Base-by-base conservation (phyloP, 2,888 invertebrate species). In the Pollenia griseotomentosa region DNA sequence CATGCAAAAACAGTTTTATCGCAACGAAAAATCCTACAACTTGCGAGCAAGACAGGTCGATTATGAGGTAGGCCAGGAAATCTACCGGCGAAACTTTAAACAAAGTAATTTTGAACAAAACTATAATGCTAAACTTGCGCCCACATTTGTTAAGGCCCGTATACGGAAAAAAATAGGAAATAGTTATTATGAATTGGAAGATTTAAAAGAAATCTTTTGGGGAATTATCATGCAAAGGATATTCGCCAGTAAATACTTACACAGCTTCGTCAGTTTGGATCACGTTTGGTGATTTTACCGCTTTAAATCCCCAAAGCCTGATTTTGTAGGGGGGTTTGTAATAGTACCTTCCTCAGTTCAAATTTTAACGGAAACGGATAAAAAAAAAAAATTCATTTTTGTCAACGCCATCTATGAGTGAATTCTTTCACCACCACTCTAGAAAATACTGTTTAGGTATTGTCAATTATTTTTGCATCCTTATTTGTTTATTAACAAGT, bases 181-280 rank as follows among this genome's bases (percentile, higher is more conserved):
- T 3, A 14, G 40, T 42, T 65, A 53, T 46, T 75, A 75, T 12
- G 75, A 75, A n/a, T 42, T 75, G 0, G 75, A 75, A 14, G 75
- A 75, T 42, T 42, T 75, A 10, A 40, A 51, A 7, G 65, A 2
- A 33, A 19, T 5, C 0, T 19, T 1, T 12, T 75, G 2, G 75
- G 65, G 6, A 46, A 10, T 16, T 75, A 63, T 19, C 75, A 75
- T 44, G 65, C 75, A 4, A 75, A 75, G 23, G 75, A 75, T 53
- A 51, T 75, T 3, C 44, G 23, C 10, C 63, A 44, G 44, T 44
- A 65, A 6, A 2, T 11, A 46, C 46, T 33, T 33, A 2, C 33
- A 4, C 33, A 33, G 2, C 33, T 33, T 33, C 33, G 33, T 33
- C 33, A 33, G 33, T 1, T 33, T 33, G 33, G 33, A 33, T 33